Evolutionary conservation across 1,140 invertebrate genomes (phyloP).

Genomic region (Zaprionus ornatus): DNA sequence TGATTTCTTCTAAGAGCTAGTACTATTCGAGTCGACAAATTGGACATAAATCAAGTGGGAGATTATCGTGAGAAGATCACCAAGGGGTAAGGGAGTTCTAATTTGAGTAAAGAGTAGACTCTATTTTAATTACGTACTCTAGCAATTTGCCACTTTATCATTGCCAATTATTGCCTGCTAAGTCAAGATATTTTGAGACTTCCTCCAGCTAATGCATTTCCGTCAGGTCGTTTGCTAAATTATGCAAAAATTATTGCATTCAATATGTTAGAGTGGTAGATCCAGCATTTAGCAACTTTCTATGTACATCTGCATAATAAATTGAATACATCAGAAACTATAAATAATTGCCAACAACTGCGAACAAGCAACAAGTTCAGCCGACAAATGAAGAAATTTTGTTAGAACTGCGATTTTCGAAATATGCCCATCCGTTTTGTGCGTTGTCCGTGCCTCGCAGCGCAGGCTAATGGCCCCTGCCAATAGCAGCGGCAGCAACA

Average conservation of each 20-base stretch:
- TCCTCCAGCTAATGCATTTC: slow-evolving; percentile 32
- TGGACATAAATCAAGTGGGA: slow-evolving; percentile 38
- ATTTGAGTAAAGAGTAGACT: neutral
- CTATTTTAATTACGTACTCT: neutral
- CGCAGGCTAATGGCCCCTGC: slow-evolving; percentile 71
- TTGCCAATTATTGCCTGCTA: slow-evolving; percentile 1
- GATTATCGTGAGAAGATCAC: slow-evolving; percentile 34
- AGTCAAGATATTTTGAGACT: neutral
- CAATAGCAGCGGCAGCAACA: slow-evolving; percentile 8
- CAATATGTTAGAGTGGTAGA: slow-evolving; percentile 74
- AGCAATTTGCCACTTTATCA: neutral
- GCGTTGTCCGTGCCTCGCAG: slow-evolving; percentile 42
- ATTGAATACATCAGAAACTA: slow-evolving; percentile 82
- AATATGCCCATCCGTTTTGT: slow-evolving; percentile 34
- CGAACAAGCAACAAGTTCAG: slow-evolving; percentile 64
- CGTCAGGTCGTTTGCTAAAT: slow-evolving; percentile 36
- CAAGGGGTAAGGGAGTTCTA: neutral
- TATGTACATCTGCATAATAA: slow-evolving; percentile 74
- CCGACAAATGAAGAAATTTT: slow-evolving; percentile 76
- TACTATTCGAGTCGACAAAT: slow-evolving; percentile 23
- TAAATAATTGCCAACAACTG: slow-evolving; percentile 81
- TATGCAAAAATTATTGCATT: slow-evolving; percentile 60
- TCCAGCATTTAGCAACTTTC: slow-evolving; percentile 77
- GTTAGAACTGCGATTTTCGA: slow-evolving; percentile 76
- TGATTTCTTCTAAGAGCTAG: neutral